Evolutionary conservation across 2,888 invertebrate species (phyloP).

Genomic region (Meiosimyza decipiens): DNA sequence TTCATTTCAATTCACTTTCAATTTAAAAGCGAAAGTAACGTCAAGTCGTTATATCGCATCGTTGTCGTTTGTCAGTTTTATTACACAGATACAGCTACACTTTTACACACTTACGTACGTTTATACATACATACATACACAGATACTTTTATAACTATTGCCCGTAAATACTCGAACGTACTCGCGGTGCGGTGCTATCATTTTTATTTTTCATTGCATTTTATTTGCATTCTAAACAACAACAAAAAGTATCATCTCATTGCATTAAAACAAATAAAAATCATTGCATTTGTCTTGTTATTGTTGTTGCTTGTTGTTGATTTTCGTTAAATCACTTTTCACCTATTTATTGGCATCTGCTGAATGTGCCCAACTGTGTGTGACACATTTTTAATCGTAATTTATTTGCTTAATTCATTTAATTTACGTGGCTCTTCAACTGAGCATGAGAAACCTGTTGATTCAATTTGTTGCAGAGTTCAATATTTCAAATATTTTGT

Average conservation of each 20-base stretch:
- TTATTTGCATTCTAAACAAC: constrained; percentile 37
- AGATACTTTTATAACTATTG: neutral
- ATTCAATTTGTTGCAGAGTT: no score
- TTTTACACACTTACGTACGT: neutral
- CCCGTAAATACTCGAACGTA: neutral
- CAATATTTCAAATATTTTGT: no score
- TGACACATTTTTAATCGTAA: no score
- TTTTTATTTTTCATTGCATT: constrained; percentile 21
- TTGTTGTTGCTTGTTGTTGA: neutral
- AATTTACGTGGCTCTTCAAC: no score
- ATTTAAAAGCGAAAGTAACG: constrained; percentile 39
- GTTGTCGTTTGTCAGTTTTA: no score
- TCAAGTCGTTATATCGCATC: constrained; percentile 22
- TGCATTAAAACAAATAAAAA: constrained; percentile 42
- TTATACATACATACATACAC: neutral
- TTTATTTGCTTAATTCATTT: no score
- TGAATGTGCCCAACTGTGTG: no score
- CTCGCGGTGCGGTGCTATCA: neutral
- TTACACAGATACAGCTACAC: constrained; percentile 33
- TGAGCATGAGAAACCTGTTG: no score
- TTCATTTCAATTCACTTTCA: constrained; percentile 37
- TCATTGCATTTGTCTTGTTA: neutral
- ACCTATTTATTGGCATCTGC: no score
- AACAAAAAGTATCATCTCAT: constrained; percentile 42
- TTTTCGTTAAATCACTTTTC: no score